Evolutionary conservation across 2,888 invertebrate genomes (phyloP).

Genomic region (Eumerus sabulonum): DNA sequence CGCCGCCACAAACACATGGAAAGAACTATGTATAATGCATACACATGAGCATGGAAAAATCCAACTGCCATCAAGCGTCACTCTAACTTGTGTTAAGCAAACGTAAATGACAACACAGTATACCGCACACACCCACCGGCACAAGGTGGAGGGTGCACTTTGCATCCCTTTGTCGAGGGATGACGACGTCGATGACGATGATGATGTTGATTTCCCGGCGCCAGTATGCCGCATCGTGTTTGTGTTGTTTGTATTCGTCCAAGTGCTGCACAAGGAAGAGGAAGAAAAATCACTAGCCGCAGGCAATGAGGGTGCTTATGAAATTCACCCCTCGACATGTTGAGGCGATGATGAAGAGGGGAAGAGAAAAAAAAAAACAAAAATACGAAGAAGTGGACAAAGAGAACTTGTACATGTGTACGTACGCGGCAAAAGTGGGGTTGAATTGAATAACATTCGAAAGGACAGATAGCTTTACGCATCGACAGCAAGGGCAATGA

Average conservation of each 20-base stretch:
- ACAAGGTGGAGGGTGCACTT: conserved; percentile 41
- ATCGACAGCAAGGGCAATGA: conserved; percentile 42
- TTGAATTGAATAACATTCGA: conserved; percentile 49
- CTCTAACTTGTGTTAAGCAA: conserved; percentile 4
- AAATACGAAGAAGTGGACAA: conserved; percentile 28
- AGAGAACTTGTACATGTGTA: conserved; percentile 36
- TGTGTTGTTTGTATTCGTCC: conserved; percentile 24
- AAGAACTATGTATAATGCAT: neutral
- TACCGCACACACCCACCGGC: conserved; percentile 1
- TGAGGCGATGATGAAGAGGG: conserved; percentile 23
- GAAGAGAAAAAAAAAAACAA: neutral
- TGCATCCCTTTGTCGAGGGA: conserved; percentile 57
- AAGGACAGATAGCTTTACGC: conserved; percentile 37
- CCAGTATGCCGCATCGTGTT: conserved; percentile 48
- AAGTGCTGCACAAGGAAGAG: conserved; percentile 24
- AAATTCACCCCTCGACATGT: conserved; percentile 33
- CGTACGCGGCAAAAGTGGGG: conserved; percentile 29
- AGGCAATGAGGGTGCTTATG: conserved; percentile 21
- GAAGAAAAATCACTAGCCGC: conserved; percentile 18
- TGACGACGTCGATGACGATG: conserved; percentile 19
- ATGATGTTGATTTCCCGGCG: conserved; percentile 44
- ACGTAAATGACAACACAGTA: conserved; percentile 9
- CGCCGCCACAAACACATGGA: conserved; percentile 35
- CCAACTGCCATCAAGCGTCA: conserved; percentile 8
- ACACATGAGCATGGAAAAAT: conserved; percentile 1